phyloP scores from a whole-genome alignment of 2,797 vertebrate species.

The Poecilia picta region DNA sequence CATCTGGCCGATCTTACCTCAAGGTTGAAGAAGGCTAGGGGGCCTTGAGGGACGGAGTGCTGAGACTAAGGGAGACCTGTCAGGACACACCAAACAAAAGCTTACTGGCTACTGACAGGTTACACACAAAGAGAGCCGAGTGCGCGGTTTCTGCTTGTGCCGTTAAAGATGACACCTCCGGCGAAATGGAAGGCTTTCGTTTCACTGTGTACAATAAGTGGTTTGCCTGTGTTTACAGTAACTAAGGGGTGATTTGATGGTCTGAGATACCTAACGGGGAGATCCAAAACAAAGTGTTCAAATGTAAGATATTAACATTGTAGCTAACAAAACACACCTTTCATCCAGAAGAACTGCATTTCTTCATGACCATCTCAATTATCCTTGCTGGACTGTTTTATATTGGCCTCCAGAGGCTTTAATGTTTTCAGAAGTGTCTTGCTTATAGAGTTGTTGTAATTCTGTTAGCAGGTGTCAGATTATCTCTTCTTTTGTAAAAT shows the following conservation, averaged over 20 bases:
- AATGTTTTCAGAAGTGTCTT: background rate
- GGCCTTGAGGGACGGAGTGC: slow-evolving; percentile 57
- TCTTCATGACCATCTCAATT: background rate
- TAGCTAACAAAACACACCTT: background rate
- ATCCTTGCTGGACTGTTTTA: background rate
- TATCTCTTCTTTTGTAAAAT: background rate
- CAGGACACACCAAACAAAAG: slow-evolving; percentile 70
- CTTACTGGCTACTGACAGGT: slow-evolving; percentile 57
- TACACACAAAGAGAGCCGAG: slow-evolving; percentile 50
- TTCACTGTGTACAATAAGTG: slow-evolving; percentile 48
- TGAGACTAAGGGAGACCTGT: slow-evolving; percentile 72
- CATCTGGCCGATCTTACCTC: slow-evolving; percentile 80
- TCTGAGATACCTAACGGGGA: slow-evolving; percentile 31
- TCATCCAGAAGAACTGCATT: background rate
- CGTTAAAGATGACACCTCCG: slow-evolving; percentile 56
- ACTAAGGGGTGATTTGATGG: slow-evolving; percentile 35
- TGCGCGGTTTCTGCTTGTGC: slow-evolving; percentile 49
- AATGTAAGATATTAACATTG: slow-evolving; percentile 37
- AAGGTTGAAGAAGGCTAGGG: slow-evolving; percentile 53
- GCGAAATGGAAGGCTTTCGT: slow-evolving; percentile 44
- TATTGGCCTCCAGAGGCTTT: background rate
- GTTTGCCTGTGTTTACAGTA: slow-evolving; percentile 42
- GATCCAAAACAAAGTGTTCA: slow-evolving; percentile 4
- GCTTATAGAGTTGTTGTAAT: background rate
- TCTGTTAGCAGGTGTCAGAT: background rate